Conservation (phyloP, 2,797 vertebrate species). For the Eptatretus atami region DNA sequence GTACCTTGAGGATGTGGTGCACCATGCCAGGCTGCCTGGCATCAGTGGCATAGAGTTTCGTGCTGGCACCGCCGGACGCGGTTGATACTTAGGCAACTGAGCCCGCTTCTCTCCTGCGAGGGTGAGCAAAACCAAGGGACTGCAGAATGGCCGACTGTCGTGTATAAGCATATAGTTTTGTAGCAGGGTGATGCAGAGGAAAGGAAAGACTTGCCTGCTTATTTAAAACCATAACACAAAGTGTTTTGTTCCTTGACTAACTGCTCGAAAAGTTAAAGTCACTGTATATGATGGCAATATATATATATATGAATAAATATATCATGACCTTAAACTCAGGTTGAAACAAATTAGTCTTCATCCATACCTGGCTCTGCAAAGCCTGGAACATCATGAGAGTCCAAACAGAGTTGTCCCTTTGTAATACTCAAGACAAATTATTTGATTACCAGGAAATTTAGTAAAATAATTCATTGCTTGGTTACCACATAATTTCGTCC, state of each 20-base stretch:
- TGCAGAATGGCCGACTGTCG: not conserved
- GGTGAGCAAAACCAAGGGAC: slow-evolving; percentile 10
- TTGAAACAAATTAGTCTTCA: too few species aligned
- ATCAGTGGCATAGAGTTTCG: slow-evolving; percentile 34
- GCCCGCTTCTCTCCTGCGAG: slow-evolving; percentile 68
- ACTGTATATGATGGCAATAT: too few species aligned
- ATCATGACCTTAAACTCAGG: too few species aligned
- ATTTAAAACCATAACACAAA: not conserved
- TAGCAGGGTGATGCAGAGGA: slow-evolving; percentile 13
- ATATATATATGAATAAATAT: too few species aligned
- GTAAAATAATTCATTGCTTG: too few species aligned
- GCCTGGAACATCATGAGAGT: too few species aligned
- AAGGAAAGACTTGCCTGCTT: slow-evolving; percentile 6
- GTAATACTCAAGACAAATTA: too few species aligned
- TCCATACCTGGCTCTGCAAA: too few species aligned
- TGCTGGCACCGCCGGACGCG: too few species aligned
- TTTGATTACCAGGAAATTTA: too few species aligned
- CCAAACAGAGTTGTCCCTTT: too few species aligned
- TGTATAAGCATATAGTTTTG: slow-evolving; percentile 11
- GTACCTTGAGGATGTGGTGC: slow-evolving; percentile 12
- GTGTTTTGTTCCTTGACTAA: not conserved
- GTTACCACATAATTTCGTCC: too few species aligned
- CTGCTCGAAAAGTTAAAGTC: not conserved
- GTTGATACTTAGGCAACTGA: slow-evolving; percentile 67
- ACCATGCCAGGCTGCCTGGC: slow-evolving; percentile 37